Percentiles rank a stretch among this genome's conserved stretches.
Evolutionary conservation across 1,140 invertebrate genomes (phyloP).

Genomic region (Lordiphosa collinella): DNA sequence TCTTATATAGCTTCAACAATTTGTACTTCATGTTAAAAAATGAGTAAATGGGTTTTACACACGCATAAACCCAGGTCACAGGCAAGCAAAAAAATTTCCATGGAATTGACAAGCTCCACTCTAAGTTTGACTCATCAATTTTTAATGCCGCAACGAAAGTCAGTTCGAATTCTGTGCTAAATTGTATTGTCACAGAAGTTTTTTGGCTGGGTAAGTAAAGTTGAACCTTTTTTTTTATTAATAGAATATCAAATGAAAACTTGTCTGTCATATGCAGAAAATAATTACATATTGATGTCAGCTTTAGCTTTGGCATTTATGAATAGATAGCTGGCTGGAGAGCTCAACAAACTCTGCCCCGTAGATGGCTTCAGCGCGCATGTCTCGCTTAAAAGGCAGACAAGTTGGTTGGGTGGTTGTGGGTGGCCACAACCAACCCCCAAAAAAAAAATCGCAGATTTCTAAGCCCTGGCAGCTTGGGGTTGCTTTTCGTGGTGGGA

Average conservation of each 20-base stretch:
- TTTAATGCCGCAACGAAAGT: constrained; percentile 51
- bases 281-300: constrained; percentile 68
- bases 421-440: constrained; percentile 55
- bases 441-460: constrained; percentile 58
- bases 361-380: constrained; percentile 57
- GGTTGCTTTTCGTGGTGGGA: constrained; percentile 33
- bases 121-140: constrained; percentile 30
- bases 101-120: constrained; percentile 13
- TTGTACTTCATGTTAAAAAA: no score
- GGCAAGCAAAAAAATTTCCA: constrained; percentile 16
- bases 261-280: constrained; percentile 30
- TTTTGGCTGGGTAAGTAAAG: constrained; percentile 4
- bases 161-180: constrained; percentile 39
- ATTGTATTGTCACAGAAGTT: constrained; percentile 28
- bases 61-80: constrained; percentile 5
- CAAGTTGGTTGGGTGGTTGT: constrained; percentile 30
- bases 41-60: not conserved
- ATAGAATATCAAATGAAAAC: constrained; percentile 57
- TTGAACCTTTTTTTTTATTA: constrained; percentile 50
- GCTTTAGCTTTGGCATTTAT: constrained; percentile 46
- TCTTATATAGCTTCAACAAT: no score
- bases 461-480: constrained; percentile 55
- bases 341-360: constrained; percentile 50
- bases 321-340: constrained; percentile 54
- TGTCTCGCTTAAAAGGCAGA: constrained; percentile 55